Evolutionary conservation across 2,113 vertebrate species (phyloP).

Genomic region (Mastomys natalensis): DNA sequence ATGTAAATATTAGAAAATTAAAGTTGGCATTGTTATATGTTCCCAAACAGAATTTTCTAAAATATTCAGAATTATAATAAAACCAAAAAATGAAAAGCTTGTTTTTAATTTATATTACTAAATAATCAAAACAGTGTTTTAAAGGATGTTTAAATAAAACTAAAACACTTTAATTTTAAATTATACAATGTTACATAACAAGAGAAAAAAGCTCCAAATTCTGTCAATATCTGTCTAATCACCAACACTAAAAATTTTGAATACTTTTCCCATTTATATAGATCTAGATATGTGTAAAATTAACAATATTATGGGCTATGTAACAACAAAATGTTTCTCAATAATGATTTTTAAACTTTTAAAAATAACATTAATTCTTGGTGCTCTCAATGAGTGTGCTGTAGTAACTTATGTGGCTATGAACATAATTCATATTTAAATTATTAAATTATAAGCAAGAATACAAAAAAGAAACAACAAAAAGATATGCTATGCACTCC

Average conservation of each 20-base stretch:
- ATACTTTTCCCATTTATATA: background rate
- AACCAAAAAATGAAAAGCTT: background rate
- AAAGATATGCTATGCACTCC: background rate
- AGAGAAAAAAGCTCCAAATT: background rate
- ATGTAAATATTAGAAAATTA: background rate
- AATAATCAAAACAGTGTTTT: background rate
- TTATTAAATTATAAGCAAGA: conserved; percentile 36
- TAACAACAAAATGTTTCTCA: conserved; percentile 3
- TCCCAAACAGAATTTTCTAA: background rate
- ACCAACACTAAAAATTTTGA: background rate
- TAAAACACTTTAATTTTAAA: conserved; percentile 41
- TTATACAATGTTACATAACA: background rate
- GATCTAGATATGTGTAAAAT: background rate
- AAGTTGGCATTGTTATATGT: background rate
- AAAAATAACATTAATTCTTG: background rate
- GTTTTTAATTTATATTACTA: background rate
- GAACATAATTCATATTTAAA: background rate
- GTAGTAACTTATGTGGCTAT: background rate
- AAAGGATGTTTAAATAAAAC: background rate
- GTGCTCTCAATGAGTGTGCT: background rate
- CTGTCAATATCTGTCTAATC: background rate
- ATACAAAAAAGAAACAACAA: conserved; percentile 28
- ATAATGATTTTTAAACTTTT: background rate
- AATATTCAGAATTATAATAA: background rate
- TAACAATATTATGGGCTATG: background rate